Base-by-base conservation (phyloP, 2,888 invertebrate genomes). In the Pollenia griseotomentosa region DNA sequence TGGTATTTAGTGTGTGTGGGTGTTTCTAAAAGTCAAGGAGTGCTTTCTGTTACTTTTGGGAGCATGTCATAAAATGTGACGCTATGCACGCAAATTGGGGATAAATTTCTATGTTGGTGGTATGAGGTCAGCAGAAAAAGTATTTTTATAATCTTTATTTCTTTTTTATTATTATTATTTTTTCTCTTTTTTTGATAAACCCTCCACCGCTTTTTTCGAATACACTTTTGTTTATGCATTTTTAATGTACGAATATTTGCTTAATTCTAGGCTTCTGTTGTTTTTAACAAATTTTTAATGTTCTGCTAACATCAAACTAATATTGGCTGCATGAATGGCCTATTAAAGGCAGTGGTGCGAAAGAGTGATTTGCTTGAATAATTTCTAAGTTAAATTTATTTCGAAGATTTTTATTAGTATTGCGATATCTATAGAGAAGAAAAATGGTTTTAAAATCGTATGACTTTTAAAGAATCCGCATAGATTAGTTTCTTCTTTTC, bases 11-110 rank as follows among this genome's bases (percentile, higher is more conserved):
- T 61, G 78, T 19, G 53, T 23, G 11, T 57, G 55, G 23, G 2
- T 33, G 33, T 33, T 33, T 33, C 44, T 53, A 12, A 70, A 63
- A 61, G 53, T 53, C 19, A 71, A 44, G 78, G 74, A 53, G 73
- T 66, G 53, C 71, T 53, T 55, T 33, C 12, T 86, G 42, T 73
- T 74, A 10, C 74, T 71, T 61, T 74, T 48, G 70, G 59, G 68
- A 33, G 70, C 68, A 87, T 73, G 87, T 87, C 89, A 90, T 90
- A 90, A 91, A 90, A 90, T 91, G 90, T 91, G 89, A 89, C 86
- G 88, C 85, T 89, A 88, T 91, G 91, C 92, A 92, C 92, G 92
- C 92, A 91, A 92, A 90, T 91, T 91, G 91, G 90, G 91, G 90
- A 92, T 92, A 90, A 80, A 85, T 85, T 85, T 57, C 6, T n/a